A percentile compares a stretch with the other conserved stretches of the same genome.
These are phyloP conservation scores for Nestor notabilis DNA, from an alignment of 2,113 vertebrate species.

Conservation along the genomic window DNA sequence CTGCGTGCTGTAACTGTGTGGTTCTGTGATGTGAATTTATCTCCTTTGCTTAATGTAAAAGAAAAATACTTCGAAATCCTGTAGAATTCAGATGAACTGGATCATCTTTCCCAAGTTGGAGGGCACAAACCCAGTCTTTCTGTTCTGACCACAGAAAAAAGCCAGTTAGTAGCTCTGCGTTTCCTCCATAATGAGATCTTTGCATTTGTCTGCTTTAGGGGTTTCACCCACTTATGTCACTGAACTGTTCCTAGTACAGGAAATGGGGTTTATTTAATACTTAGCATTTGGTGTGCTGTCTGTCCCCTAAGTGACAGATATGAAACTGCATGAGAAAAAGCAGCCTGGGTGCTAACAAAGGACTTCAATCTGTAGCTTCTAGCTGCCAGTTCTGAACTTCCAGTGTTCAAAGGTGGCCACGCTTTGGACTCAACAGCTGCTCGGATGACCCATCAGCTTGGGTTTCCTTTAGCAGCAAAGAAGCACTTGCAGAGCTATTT, in stretches of 20 bases:
- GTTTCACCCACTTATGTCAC: background rate
- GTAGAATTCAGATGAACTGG: background rate
- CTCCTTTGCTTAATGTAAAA: background rate
- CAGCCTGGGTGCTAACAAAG: background rate
- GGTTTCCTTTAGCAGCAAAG: background rate
- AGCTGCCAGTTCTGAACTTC: background rate
- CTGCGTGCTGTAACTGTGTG: background rate
- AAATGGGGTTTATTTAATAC: background rate
- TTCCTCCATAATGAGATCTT: background rate
- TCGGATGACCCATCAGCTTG: background rate
- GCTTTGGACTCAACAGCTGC: background rate
- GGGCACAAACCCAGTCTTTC: background rate
- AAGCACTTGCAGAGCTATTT: background rate
- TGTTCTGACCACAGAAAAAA: background rate
- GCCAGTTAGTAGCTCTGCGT: background rate
- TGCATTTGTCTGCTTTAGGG: background rate
- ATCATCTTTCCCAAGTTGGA: background rate
- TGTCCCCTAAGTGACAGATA: background rate
- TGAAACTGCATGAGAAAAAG: rapidly evolving
- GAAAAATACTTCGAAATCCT: background rate
- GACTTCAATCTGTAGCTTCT: background rate
- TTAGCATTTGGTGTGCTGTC: background rate
- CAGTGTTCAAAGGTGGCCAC: background rate
- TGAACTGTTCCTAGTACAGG: background rate
- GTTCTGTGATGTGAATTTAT: conserved; percentile 20